These are phyloP conservation scores for Spodoptera picta DNA, from an alignment of 2,888 invertebrate genomes.

Conservation along the genomic window DNA sequence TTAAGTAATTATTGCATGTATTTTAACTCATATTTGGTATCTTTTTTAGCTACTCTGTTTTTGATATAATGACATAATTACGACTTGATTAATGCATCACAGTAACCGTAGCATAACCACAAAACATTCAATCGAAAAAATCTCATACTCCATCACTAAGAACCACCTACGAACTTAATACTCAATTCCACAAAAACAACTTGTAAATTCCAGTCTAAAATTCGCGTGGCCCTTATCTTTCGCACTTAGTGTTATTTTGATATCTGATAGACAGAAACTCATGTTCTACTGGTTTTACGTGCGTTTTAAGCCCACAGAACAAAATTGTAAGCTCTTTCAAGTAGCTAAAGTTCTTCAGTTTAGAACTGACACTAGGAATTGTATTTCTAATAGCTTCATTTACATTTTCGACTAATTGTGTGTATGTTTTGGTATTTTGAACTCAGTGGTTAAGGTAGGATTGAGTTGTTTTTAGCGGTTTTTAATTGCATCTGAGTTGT, in stretches of 20 bases:
- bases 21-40: too few species aligned
- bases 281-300: slow-evolving; percentile 24
- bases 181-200: slow-evolving; percentile 35
- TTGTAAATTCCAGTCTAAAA: slow-evolving; percentile 27
- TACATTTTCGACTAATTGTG: slow-evolving; percentile 12
- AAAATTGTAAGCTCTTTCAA: slow-evolving; percentile 24
- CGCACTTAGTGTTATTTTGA: slow-evolving; percentile 48
- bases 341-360: slow-evolving; percentile 32
- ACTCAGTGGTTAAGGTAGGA: not conserved
- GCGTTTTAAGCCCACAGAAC: slow-evolving; percentile 36
- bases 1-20: too few species aligned
- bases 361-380: slow-evolving; percentile 18
- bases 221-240: slow-evolving; percentile 53
- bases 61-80: too few species aligned
- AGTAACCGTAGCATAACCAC: too few species aligned
- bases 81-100: too few species aligned
- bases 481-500: too few species aligned
- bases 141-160: slow-evolving; percentile 5
- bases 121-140: too few species aligned
- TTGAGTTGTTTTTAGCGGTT: too few species aligned
- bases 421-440: not conserved
- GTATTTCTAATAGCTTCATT: slow-evolving; percentile 36
- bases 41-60: too few species aligned
- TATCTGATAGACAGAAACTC: slow-evolving; percentile 48
- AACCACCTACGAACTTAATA: slow-evolving; percentile 26